Evolutionary conservation across 1,140 invertebrate species (phyloP), one percentile per base, ranked within the genome.

Genomic region (Maconellicoccus hirsutus): DNA sequence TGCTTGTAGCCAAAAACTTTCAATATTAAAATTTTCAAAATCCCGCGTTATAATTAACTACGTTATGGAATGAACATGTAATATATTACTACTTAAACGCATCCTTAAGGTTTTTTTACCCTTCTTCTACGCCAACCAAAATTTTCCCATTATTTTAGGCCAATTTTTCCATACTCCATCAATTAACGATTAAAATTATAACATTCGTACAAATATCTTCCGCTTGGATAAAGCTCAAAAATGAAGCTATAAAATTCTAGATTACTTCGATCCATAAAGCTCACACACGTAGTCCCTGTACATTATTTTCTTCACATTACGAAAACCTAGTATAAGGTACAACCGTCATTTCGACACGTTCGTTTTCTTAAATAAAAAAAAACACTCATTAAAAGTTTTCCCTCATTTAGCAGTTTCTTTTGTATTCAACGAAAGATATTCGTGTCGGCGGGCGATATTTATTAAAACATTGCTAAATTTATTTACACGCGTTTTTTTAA

Each of bases 11-110:
- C 21, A 66, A 66, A 66, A 66, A 66, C 22, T 66, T 66, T 66
- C 25, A 66, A 66, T 66, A 66, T 66, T 66, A 26, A 66, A 66
- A 66, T 66, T 66, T 66, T 66, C 22, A 12, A 66, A 66, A 66
- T 66, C 61, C 61, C 19, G 61, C 22, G 7, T 52, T 66, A 26
- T 26, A 66, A 66, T 66, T 66, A 66, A 66, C 61, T 66, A 26
- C 25, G 19, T 66, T 23, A 66, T 16, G 61, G 19, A 66, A 66
- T 66, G 61, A 25, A 66, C 61, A 25, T 14, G 25, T 19, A 26
- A 66, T 66, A 66, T 66, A 66, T 66, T 66, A 19, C 29, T 33
- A 33, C 12, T 33, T 6, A 33, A 33, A 33, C 29, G 29, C 42
- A 52, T 52, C 42, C n/a, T 52, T 16, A 19, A 33, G 29, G 3